phyloP scores from a whole-genome alignment of 1,140 invertebrate species.

The Helicorthomorpha holstii region DNA sequence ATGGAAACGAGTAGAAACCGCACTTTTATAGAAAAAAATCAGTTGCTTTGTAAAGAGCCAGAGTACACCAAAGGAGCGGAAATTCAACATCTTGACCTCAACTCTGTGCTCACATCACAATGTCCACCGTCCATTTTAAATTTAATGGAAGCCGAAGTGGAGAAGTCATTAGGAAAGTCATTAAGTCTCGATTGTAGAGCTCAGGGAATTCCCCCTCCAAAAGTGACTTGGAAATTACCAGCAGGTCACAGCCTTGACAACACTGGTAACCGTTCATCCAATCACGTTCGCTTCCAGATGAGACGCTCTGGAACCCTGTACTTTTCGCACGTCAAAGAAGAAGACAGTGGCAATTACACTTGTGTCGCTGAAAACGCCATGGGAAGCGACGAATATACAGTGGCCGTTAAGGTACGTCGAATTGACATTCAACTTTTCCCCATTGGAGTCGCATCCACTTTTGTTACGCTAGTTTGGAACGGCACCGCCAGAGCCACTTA shows the following conservation, averaged over 20 bases:
- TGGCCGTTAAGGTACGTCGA: conserved; percentile 17
- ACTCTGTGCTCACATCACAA: neutral
- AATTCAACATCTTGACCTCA: neutral
- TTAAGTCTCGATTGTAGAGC: conserved; percentile 28
- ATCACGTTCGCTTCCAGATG: conserved; percentile 16
- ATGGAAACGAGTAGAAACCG: conserved; percentile 7
- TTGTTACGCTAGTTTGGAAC: conserved; percentile 29
- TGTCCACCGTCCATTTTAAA: neutral
- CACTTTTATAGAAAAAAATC: conserved; percentile 10
- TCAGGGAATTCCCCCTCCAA: conserved; percentile 25
- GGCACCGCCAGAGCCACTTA: conserved; percentile 25
- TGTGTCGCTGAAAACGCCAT: conserved; percentile 19
- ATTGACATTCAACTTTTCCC: conserved; percentile 25
- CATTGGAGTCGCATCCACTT: conserved; percentile 22
- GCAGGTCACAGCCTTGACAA: conserved; percentile 21
- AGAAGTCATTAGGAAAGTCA: conserved; percentile 24
- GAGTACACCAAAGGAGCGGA: neutral
- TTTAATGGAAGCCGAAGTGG: conserved; percentile 10
- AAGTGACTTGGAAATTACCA: conserved; percentile 29
- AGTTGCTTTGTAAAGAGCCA: neutral
- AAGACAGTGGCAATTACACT: conserved; percentile 18
- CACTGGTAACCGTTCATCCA: conserved; percentile 14
- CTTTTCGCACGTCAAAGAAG: conserved; percentile 20
- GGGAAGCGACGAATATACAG: conserved; percentile 11
- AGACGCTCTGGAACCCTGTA: conserved; percentile 20